phyloP scores from a whole-genome alignment of 2,888 invertebrate genomes.

The Euproctis similis region DNA sequence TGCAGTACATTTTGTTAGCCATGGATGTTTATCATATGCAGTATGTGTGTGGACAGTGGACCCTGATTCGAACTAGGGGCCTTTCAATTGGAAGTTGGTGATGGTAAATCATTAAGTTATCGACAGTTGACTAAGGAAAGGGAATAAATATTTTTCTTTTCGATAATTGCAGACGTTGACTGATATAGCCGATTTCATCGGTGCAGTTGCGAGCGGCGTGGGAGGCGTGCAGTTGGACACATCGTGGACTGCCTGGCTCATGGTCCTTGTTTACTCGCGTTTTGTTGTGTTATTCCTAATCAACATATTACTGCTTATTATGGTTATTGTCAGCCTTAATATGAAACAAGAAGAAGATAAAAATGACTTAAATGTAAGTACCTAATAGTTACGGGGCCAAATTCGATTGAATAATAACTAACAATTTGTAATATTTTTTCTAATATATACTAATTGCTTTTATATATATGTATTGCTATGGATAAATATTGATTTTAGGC shows the following conservation, averaged over 20 bases:
- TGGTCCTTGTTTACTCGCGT: constrained; percentile 63
- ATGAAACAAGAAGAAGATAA: constrained; percentile 18
- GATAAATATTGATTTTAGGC: constrained; percentile 22
- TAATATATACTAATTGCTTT: neutral
- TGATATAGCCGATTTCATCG: constrained; percentile 46
- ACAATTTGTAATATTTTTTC: too few relatives aligned
- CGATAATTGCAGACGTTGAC: constrained; percentile 36
- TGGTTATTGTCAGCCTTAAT: constrained; percentile 41
- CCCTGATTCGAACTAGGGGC: too few relatives aligned
- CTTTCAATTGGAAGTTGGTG: too few relatives aligned
- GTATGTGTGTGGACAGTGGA: too few relatives aligned
- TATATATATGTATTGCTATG: neutral
- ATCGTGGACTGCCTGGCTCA: constrained; percentile 49
- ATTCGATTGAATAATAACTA: too few relatives aligned
- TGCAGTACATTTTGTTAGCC: too few relatives aligned
- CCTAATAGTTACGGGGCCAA: too few relatives aligned
- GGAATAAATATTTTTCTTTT: neutral
- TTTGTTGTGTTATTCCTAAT: constrained; percentile 59
- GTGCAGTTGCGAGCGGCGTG: constrained; percentile 39
- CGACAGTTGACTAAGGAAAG: too few relatives aligned
- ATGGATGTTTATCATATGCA: too few relatives aligned
- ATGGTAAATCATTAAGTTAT: too few relatives aligned
- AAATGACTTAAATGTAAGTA: constrained; percentile 28
- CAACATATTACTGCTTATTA: constrained; percentile 52
- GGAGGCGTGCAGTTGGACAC: constrained; percentile 38